Base-by-base conservation (phyloP, 1,140 invertebrate species). In the Bombyx mandarina region DNA sequence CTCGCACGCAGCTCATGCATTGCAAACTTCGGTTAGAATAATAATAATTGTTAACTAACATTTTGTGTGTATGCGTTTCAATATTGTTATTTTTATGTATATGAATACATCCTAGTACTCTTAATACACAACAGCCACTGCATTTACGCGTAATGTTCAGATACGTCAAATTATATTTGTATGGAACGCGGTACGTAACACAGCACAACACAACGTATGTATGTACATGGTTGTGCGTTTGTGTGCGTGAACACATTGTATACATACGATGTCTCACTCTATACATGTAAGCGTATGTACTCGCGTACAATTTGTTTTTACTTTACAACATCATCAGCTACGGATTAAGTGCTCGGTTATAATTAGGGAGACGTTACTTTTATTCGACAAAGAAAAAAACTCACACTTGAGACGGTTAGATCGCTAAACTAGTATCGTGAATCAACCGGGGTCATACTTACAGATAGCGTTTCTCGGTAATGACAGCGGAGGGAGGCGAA, bases 391-490 rank as follows among this genome's bases (percentile, higher is more conserved):
- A 51, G 50, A 51, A 51, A 6, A 51, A 51, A 35, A 35, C 26
- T 73, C 57, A 49, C 63, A 57, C 62, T 60, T 54, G 43, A 60
- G 59, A 64, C 63, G 55, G 52, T 43, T 50, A 57, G 52, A 62
- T 52, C 56, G 45, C 51, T 58, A 61, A 77, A 65, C 69, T 65
- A 74, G 70, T 79, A 75, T 79, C 63, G 69, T 76, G 75, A 81
- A 77, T 80, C 72, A 72, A 77, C 77, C 71, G 77, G 68, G 73
- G 77, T 84, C 77, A 82, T 86, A 86, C 83, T 86, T 86, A 86
- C 83, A 84, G 79, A 82, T 83, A 82, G 79, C 67, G 76, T 80
- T 66, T 76, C 66, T 78, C 73, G 68, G 75, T 63, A 73, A 71
- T 61, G 59, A 75, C 67, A 63, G 66, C 69, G 62, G 78, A 75